Evolutionary conservation across 2,888 invertebrate species (phyloP).

Genomic region (Prosopocoilus inquinatus): DNA sequence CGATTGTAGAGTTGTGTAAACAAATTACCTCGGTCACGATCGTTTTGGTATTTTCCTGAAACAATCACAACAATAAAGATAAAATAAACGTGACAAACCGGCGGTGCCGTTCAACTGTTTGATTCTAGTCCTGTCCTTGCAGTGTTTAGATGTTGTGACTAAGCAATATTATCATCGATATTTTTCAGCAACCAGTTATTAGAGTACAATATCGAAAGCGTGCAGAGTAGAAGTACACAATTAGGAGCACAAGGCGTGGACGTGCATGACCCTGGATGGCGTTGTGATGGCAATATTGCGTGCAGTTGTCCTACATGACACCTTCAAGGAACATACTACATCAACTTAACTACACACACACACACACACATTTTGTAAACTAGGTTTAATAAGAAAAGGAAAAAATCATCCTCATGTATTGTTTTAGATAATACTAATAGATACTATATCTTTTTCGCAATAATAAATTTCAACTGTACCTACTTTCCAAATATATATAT

Average conservation of each 20-base stretch:
- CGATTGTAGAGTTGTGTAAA: too few relatives aligned
- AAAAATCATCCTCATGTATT: too few relatives aligned
- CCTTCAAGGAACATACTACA: conserved; percentile 28
- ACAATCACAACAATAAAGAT: conserved; percentile 1
- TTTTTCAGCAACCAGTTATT: conserved; percentile 9
- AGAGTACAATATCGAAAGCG: conserved; percentile 19
- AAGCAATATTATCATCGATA: too few relatives aligned
- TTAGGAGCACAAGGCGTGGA: conserved; percentile 18
- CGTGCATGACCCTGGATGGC: conserved; percentile 28
- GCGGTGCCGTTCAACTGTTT: not conserved
- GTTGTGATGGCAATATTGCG: conserved; percentile 35
- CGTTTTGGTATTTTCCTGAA: not conserved
- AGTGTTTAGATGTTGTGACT: conserved; percentile 6
- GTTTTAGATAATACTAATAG: too few relatives aligned
- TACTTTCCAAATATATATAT: too few relatives aligned
- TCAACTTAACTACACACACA: conserved; percentile 16
- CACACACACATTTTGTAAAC: conserved; percentile 7
- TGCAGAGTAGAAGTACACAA: conserved; percentile 12
- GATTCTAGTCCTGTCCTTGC: conserved; percentile 15
- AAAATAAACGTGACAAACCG: not conserved
- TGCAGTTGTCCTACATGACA: conserved; percentile 33
- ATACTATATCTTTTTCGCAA: too few relatives aligned
- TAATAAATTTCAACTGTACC: too few relatives aligned
- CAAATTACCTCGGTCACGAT: too few relatives aligned
- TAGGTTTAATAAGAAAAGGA: too few relatives aligned